Evolutionary conservation across 2,113 vertebrate species (phyloP).

Genomic region (Falcunculus frontatus): DNA sequence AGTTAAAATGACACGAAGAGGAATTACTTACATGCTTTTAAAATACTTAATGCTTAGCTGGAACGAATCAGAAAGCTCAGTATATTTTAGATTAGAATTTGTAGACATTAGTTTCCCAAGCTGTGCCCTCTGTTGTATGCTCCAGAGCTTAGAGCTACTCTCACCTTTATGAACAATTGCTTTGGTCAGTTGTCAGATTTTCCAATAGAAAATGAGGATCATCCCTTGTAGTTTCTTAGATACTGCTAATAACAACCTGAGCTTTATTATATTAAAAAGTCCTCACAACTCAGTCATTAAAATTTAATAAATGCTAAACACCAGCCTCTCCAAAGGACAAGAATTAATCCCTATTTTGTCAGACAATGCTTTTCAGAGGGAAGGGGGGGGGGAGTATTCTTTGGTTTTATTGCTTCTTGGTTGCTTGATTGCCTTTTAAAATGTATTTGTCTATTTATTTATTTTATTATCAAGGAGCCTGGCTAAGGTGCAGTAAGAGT

Average conservation of each 20-base stretch:
- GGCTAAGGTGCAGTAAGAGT: not conserved
- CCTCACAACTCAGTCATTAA: not conserved
- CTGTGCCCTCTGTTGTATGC: not conserved
- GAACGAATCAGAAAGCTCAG: not conserved
- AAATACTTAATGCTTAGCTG: not conserved
- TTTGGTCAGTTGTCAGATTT: not conserved
- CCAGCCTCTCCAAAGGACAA: not conserved
- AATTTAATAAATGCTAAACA: not conserved
- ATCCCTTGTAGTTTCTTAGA: not conserved
- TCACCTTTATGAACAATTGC: not conserved
- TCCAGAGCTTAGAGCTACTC: not conserved
- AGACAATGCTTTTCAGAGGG: not conserved
- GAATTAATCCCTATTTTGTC: not conserved
- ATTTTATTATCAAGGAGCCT: not conserved
- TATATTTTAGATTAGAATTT: not conserved
- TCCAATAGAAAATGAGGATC: not conserved
- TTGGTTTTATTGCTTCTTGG: not conserved
- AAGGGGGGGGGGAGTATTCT: too few species aligned
- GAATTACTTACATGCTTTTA: not conserved
- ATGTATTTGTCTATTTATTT: not conserved
- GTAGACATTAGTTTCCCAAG: not conserved
- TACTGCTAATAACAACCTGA: not conserved
- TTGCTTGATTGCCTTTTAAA: not conserved
- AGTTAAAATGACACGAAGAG: not conserved
- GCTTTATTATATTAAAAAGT: not conserved